These are phyloP conservation scores for Anneissia japonica DNA, from an alignment of 35 echinoderm and acorn worm genomes.

Conservation along the genomic window DNA sequence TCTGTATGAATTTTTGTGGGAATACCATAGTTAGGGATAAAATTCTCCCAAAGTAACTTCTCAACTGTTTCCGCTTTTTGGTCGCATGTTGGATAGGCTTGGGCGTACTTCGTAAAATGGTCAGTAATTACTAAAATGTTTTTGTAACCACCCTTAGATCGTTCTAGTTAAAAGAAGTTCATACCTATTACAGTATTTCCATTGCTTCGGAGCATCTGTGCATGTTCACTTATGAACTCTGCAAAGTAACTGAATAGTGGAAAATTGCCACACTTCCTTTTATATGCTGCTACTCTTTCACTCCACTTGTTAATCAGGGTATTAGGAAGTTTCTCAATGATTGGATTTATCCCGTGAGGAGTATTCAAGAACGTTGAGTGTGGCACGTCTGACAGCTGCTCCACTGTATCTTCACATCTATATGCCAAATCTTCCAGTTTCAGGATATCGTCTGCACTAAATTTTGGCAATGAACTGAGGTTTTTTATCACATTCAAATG, in stretches of 20 bases:
- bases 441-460: not conserved
- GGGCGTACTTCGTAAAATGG: not conserved
- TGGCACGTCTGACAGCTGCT: not conserved
- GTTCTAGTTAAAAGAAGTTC: no score
- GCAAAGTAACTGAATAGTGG: not conserved
- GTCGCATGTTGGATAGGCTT: conserved; percentile 5
- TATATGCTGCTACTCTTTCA: not conserved
- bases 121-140: no score
- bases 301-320: conserved; percentile 5
- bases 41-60: conserved; percentile 20
- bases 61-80: conserved; percentile 28
- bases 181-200: no score
- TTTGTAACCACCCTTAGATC: no score
- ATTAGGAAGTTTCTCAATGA: not conserved
- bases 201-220: not conserved
- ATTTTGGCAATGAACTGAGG: not conserved
- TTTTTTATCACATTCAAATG: not conserved
- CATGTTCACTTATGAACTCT: not conserved
- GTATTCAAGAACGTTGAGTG: not conserved
- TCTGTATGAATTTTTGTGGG: conserved; percentile 2
- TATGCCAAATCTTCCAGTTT: not conserved
- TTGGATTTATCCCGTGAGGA: conserved; percentile 2
- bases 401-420: not conserved
- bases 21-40: conserved; percentile 21
- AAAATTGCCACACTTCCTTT: not conserved